A percentile compares a stretch with the other conserved stretches of the same genome.
These are phyloP conservation scores for Antheraea assamensis DNA, from an alignment of 2,888 invertebrate species.

Conservation along the genomic window DNA sequence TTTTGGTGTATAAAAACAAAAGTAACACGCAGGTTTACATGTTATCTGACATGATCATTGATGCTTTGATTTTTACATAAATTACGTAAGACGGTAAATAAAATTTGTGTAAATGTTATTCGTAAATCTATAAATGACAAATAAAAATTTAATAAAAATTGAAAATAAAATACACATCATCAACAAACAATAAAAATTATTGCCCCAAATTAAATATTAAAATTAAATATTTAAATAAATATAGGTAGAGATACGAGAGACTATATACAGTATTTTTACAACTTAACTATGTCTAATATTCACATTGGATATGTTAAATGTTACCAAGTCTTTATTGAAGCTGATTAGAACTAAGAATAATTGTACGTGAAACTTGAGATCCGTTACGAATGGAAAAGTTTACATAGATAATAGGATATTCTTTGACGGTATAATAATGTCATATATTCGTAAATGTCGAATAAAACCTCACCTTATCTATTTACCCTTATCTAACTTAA, in stretches of 20 bases:
- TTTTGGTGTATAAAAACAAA: not conserved
- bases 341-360: slow-evolving; percentile 64
- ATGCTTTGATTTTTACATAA: slow-evolving; percentile 7
- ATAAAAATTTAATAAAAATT: slow-evolving; percentile 56
- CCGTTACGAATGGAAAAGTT: slow-evolving; percentile 37
- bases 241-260: slow-evolving; percentile 46
- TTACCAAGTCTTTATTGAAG: slow-evolving; percentile 75
- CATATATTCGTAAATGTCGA: not conserved
- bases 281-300: slow-evolving; percentile 66
- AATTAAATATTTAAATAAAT: slow-evolving; percentile 27
- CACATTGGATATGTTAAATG: slow-evolving; percentile 78
- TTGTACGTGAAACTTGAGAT: slow-evolving; percentile 20
- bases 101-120: slow-evolving; percentile 11
- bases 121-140: slow-evolving; percentile 37
- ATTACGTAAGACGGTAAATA: not conserved
- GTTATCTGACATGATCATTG: not conserved
- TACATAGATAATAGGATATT: slow-evolving; percentile 23
- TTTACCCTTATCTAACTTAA: no score
- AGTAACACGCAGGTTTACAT: not conserved
- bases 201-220: slow-evolving; percentile 57
- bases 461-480: no score
- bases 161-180: slow-evolving; percentile 65
- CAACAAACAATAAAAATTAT: slow-evolving; percentile 70
- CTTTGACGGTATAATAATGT: not conserved
- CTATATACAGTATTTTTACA: slow-evolving; percentile 80